A percentile compares a stretch with the other conserved stretches of the same genome.
Conservation (phyloP, 2,113 vertebrate genomes). For the Tetraodon nigroviridis region DNA sequence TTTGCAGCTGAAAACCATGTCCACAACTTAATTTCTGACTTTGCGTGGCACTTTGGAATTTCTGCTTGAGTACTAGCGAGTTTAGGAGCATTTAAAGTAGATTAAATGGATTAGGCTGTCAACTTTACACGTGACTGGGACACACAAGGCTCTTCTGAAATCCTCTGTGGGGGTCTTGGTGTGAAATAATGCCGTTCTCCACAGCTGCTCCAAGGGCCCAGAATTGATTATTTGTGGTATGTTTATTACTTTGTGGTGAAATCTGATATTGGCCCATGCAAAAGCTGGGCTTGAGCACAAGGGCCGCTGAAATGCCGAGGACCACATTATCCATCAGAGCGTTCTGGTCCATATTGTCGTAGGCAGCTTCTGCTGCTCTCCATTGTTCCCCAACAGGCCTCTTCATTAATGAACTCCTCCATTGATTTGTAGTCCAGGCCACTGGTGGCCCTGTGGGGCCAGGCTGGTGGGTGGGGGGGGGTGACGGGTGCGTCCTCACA, state of each 20-base stretch:
- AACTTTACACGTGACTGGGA: no score
- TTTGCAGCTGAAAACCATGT: no score
- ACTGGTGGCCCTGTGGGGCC: conserved; percentile 14
- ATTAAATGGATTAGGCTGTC: no score
- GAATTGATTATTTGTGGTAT: no score
- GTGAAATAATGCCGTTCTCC: no score
- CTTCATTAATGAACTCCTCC: conserved; percentile 71
- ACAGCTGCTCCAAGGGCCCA: no score
- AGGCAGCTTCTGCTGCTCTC: conserved; percentile 46
- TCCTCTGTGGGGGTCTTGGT: no score
- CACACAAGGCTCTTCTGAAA: no score
- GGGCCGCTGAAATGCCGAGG: conserved; percentile 36
- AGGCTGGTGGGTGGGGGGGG: conserved; percentile 21
- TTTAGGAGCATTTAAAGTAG: no score
- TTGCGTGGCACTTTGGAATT: no score
- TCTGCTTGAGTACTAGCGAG: no score
- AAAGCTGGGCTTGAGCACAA: conserved; percentile 30
- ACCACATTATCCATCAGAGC: conserved; percentile 53
- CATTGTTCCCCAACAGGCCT: conserved; percentile 58
- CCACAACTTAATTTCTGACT: no score
- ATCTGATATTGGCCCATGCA: conserved; percentile 6
- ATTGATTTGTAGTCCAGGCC: conserved; percentile 62
- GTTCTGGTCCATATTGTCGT: conserved; percentile 48
- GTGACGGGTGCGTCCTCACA: conserved; percentile 29
- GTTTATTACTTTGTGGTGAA: conserved; percentile 17